Conservation (phyloP, 2,113 vertebrate genomes). For the Fregetta grallaria region DNA sequence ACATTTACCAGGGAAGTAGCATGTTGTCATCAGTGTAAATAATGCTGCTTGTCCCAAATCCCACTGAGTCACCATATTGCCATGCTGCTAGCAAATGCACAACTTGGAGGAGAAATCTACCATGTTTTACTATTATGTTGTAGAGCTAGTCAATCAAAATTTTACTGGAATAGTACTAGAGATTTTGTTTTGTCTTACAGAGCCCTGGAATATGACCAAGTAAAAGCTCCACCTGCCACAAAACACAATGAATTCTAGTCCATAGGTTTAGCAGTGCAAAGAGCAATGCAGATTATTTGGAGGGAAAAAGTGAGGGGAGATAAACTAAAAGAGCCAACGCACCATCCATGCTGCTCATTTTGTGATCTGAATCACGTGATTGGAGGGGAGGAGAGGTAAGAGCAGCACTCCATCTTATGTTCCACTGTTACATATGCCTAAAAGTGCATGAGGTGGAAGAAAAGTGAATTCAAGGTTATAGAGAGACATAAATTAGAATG, state of each 20-base stretch:
- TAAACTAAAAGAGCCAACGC: not conserved
- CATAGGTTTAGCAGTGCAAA: not conserved
- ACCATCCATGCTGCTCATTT: not conserved
- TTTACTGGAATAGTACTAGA: conserved; percentile 8
- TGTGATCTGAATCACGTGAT: not conserved
- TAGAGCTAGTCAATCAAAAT: conserved; percentile 31
- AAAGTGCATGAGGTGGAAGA: not conserved
- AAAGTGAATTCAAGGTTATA: not conserved
- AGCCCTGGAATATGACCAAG: not conserved
- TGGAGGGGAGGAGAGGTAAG: not conserved
- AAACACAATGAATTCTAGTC: not conserved
- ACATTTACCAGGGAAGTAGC: conserved; percentile 75
- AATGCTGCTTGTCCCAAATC: conserved; percentile 55
- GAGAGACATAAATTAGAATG: not conserved
- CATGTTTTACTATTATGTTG: not conserved
- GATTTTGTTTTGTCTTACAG: not conserved
- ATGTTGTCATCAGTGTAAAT: conserved; percentile 75
- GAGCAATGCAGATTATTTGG: not conserved
- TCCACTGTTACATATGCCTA: not conserved
- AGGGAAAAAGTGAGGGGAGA: not conserved
- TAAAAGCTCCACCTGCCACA: not conserved
- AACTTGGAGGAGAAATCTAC: conserved; percentile 30
- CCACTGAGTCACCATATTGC: conserved; percentile 60
- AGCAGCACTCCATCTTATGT: not conserved
- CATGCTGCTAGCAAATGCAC: conserved; percentile 17